Conservation (phyloP, 2,113 vertebrate genomes). For the Turnix velox region DNA sequence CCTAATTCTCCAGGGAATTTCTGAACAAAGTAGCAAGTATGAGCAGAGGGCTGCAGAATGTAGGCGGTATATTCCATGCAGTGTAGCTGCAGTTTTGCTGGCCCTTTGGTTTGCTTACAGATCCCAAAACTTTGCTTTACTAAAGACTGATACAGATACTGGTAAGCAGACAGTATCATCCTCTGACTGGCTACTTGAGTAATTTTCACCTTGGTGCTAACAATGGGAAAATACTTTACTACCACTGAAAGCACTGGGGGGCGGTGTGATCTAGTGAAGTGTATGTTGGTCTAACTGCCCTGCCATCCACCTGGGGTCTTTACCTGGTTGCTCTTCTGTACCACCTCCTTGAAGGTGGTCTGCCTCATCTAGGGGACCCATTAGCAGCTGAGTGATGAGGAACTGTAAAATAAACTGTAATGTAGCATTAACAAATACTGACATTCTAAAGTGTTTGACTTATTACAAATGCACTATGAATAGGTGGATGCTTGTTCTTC, state of each 20-base stretch:
- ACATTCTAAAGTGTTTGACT: neutral
- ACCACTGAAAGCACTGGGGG: neutral
- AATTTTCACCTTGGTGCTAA: neutral
- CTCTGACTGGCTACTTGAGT: neutral
- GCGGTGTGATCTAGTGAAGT: neutral
- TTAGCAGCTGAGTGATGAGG: neutral
- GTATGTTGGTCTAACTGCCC: fast-evolving
- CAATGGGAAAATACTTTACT: neutral
- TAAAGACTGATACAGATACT: neutral
- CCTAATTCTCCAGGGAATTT: neutral
- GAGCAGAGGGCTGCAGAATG: neutral
- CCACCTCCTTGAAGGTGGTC: neutral
- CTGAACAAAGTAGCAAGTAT: neutral
- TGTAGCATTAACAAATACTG: neutral
- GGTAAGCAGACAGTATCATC: neutral
- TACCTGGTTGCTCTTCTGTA: neutral
- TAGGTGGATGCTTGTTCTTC: neutral
- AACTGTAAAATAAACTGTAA: neutral
- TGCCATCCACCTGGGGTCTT: neutral
- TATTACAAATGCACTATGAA: neutral
- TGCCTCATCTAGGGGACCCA: neutral
- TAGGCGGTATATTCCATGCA: neutral
- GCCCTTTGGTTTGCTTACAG: neutral
- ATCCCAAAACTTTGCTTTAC: neutral
- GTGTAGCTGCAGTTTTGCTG: neutral